Evolutionary conservation across 2,113 vertebrate genomes (phyloP).

Genomic region (Oxygymnocypris stewartii): DNA sequence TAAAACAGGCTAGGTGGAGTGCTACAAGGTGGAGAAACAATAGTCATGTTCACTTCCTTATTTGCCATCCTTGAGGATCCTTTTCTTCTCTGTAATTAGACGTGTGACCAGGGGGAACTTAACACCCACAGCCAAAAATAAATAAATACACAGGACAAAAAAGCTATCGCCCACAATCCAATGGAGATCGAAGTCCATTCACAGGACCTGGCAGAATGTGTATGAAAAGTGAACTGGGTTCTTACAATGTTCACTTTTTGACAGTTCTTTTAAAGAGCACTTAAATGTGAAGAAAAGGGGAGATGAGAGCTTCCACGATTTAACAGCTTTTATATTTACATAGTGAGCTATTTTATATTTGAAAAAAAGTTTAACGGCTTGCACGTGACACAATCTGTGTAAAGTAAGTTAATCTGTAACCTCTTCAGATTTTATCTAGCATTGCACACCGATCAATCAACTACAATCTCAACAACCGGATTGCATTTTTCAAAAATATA

Average conservation of each 20-base stretch:
- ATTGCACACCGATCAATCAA: neutral
- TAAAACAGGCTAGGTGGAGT: too few species aligned
- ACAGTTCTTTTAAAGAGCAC: neutral
- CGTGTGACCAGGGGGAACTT: neutral
- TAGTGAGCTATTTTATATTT: neutral
- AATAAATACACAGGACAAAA: neutral
- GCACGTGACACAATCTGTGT: neutral
- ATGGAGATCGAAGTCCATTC: neutral
- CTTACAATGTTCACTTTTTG: neutral
- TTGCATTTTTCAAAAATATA: neutral
- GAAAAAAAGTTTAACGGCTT: neutral
- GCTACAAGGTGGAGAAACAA: neutral
- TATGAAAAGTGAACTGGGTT: too few species aligned
- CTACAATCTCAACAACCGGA: neutral
- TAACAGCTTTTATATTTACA: neutral
- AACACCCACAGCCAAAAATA: neutral
- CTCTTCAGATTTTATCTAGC: neutral
- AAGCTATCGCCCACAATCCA: neutral
- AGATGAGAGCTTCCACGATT: neutral
- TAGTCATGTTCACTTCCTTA: neutral
- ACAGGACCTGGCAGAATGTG: neutral
- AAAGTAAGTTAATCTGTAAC: neutral
- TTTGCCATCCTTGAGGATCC: neutral
- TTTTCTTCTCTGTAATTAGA: neutral
- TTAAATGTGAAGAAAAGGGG: neutral